Percentiles rank a stretch among this genome's conserved stretches.
phyloP scores from a whole-genome alignment of 2,113 vertebrate species.

The Ursus arctos region DNA sequence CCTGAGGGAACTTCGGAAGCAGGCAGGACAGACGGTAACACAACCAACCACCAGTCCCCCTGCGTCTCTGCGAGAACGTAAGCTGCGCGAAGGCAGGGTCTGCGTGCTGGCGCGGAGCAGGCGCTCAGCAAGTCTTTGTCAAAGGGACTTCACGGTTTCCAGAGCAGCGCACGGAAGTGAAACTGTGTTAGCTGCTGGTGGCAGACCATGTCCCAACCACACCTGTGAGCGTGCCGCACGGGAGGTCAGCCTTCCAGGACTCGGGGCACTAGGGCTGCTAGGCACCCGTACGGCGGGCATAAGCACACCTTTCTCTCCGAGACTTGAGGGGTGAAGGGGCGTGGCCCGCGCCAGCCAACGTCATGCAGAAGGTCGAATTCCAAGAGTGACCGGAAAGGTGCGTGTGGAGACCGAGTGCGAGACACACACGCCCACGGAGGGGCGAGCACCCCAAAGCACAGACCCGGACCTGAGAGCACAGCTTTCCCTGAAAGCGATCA shows the following conservation, averaged over 20 bases:
- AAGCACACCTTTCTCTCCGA: fast-evolving
- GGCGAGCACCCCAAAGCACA: background rate
- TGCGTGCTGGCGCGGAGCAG: fast-evolving
- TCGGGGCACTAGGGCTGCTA: fast-evolving
- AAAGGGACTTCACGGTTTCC: fast-evolving
- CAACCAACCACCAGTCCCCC: fast-evolving
- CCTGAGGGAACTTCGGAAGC: background rate
- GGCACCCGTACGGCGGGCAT: fast-evolving
- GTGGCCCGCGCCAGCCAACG: fast-evolving
- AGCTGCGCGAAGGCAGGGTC: background rate
- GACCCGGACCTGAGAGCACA: fast-evolving
- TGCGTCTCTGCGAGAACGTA: fast-evolving
- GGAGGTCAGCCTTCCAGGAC: fast-evolving
- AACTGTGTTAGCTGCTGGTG: fast-evolving
- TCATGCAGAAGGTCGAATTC: fast-evolving
- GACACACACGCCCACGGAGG: fast-evolving
- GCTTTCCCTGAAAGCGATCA: background rate
- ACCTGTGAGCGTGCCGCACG: fast-evolving
- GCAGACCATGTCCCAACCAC: background rate
- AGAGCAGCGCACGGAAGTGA: fast-evolving
- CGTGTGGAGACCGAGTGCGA: fast-evolving
- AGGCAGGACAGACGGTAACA: background rate
- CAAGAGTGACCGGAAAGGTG: background rate
- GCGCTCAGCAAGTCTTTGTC: background rate
- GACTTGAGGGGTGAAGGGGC: fast-evolving